Base-by-base conservation (phyloP, 2,797 vertebrate genomes). In the Channa striata region DNA sequence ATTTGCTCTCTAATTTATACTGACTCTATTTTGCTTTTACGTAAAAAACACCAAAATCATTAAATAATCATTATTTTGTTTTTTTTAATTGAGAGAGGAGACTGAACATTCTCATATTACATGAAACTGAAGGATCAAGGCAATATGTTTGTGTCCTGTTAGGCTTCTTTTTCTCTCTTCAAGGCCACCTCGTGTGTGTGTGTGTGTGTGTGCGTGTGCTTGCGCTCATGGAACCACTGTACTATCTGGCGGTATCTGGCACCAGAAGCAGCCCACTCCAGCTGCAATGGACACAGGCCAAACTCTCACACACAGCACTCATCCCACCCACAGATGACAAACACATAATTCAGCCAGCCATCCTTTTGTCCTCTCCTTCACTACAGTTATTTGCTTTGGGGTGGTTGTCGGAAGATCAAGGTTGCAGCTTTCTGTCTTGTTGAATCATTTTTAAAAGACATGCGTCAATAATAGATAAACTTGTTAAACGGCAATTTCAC, bases 261-360 rank as follows among this genome's bases (percentile, higher is more conserved):
- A 93, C 92, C 79, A 86, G 83, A 80, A 77, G 72, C 83, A 77
- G 70, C 70, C 74, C 60, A 63, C 74, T 87, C 77, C 92, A 94
- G 92, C 92, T 94, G 93, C 85, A 78, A 44, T 93, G 91, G 91
- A 90, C 56, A 13, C 9, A 44, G 2, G 88, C 91, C 92, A 93
- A 68, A 58, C 25, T 11, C 53, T 6, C 59, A 23, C 64, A 36
- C 53, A 48, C 43, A 14, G 19, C 25, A 56, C 9, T 50, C 8
- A 56, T 58, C 51, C 5, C 39, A 59, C 62, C 33, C 43, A 66
- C 68, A 51, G 66, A 59, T 59, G 46, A 82, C 77, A 77, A 76
- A 73, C 70, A 49, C 54, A 58, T 34, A 51, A 59, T 77, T 82
- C 56, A 72, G 33, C 14, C 40, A 47, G 36, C n/a, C 11, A 9